These are phyloP conservation scores for Pitta sordida DNA, from an alignment of 2,113 vertebrate species.

Conservation along the genomic window DNA sequence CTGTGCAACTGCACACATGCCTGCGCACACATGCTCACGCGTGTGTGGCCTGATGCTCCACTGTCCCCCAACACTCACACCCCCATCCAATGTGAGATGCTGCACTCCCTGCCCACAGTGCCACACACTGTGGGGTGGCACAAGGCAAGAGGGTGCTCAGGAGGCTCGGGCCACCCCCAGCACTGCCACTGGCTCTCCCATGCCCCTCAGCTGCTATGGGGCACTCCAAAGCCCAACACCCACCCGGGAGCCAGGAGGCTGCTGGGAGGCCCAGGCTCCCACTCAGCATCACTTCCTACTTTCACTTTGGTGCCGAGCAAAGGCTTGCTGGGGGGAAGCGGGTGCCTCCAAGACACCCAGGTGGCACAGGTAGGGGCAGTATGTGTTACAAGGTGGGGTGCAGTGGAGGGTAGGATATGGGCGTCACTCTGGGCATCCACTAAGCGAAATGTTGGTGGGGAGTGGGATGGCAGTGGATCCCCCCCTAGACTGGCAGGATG, in stretches of 20 bases:
- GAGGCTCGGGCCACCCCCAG: rapidly evolving
- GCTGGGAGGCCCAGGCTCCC: not conserved
- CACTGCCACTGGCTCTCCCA: not conserved
- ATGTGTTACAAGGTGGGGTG: rapidly evolving
- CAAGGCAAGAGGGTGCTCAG: rapidly evolving
- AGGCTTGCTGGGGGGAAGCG: not conserved
- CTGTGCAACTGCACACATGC: rapidly evolving
- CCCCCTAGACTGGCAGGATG: not conserved
- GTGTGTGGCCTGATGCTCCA: not conserved
- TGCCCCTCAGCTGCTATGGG: rapidly evolving
- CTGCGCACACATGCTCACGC: not conserved
- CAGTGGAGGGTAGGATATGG: not conserved
- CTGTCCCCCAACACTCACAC: not conserved
- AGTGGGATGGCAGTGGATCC: rapidly evolving
- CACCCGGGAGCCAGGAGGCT: not conserved
- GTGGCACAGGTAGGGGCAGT: not conserved
- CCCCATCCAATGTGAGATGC: rapidly evolving
- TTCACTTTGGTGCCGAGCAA: not conserved
- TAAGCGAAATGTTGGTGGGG: not conserved
- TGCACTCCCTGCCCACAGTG: not conserved
- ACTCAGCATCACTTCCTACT: conserved; percentile 46
- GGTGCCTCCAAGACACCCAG: not conserved
- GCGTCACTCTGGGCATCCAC: rapidly evolving
- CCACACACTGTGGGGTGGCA: not conserved
- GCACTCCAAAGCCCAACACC: not conserved